phyloP scores from a whole-genome alignment of 2,113 vertebrate species.

The Morphnarchus princeps region DNA sequence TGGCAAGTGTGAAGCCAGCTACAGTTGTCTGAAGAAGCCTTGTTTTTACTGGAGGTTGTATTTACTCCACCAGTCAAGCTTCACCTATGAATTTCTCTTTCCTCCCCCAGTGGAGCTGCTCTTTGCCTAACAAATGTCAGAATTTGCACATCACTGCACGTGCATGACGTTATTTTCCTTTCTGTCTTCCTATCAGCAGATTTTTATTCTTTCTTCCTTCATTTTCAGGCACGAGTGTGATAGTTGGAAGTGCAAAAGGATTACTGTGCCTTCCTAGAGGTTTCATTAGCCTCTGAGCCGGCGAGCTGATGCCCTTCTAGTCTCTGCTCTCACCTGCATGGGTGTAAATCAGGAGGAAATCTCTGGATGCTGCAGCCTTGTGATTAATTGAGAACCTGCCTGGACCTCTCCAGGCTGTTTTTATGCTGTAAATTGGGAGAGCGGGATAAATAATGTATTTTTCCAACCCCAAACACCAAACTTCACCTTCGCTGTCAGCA shows the following conservation, averaged over 20 bases:
- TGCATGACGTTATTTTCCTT: not conserved
- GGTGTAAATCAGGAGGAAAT: not conserved
- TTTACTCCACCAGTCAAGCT: not conserved
- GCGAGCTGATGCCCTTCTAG: not conserved
- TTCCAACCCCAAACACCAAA: not conserved
- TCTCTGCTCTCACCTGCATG: not conserved
- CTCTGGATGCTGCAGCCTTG: not conserved
- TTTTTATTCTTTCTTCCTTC: not conserved
- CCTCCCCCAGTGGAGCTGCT: not conserved
- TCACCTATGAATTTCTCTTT: not conserved
- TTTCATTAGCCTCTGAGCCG: not conserved
- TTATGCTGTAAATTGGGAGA: no score
- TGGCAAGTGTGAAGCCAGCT: not conserved
- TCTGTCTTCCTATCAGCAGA: no score
- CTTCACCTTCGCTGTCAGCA: not conserved
- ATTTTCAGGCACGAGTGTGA: accelerated
- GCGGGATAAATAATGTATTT: not conserved
- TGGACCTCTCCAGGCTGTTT: not conserved
- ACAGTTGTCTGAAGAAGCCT: not conserved
- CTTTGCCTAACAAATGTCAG: not conserved
- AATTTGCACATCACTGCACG: not conserved
- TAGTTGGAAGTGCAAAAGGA: not conserved
- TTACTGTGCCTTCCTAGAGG: not conserved
- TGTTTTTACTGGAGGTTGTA: not conserved
- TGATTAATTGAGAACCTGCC: not conserved